phyloP scores from a whole-genome alignment of 1,140 invertebrate species.

The Oscheius sp. region DNA sequence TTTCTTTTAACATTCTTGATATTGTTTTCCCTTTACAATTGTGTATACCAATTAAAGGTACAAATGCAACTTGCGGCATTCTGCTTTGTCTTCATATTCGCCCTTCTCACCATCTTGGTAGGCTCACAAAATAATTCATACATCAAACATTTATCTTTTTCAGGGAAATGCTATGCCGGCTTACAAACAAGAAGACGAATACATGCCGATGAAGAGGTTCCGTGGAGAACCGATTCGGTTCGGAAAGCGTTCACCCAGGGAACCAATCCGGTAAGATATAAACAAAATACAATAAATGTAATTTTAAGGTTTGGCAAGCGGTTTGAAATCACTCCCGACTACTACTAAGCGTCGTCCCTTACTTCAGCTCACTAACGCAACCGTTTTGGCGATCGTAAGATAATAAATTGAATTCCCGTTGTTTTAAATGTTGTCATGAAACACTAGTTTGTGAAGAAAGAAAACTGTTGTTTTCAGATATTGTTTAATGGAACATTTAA shows the following conservation, averaged over 20 bases:
- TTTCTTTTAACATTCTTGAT: conserved; percentile 10
- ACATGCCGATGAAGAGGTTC: conserved; percentile 32
- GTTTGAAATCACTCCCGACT: conserved; percentile 8
- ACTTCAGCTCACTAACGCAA: no score
- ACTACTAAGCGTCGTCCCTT: conserved; percentile 1
- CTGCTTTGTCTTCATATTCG: conserved; percentile 13
- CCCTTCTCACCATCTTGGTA: conserved; percentile 25
- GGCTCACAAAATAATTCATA: conserved; percentile 5
- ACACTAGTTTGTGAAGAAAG: no score
- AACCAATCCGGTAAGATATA: conserved; percentile 28
- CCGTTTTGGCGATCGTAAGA: no score
- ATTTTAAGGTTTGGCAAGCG: conserved; percentile 34
- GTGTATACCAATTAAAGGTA: not conserved
- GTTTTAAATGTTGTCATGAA: no score
- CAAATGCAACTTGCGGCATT: conserved; percentile 16
- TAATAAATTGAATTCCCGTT: no score
- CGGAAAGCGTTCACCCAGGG: conserved; percentile 43
- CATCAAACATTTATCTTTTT: conserved; percentile 11
- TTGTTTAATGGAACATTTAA: no score
- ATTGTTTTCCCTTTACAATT: not conserved
- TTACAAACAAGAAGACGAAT: not conserved
- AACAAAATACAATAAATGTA: not conserved
- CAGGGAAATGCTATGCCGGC: conserved; percentile 15
- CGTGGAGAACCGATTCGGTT: conserved; percentile 54
- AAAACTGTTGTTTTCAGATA: no score